phyloP scores from a whole-genome alignment of 2,888 invertebrate genomes.

The Scaptomyza reducta region DNA sequence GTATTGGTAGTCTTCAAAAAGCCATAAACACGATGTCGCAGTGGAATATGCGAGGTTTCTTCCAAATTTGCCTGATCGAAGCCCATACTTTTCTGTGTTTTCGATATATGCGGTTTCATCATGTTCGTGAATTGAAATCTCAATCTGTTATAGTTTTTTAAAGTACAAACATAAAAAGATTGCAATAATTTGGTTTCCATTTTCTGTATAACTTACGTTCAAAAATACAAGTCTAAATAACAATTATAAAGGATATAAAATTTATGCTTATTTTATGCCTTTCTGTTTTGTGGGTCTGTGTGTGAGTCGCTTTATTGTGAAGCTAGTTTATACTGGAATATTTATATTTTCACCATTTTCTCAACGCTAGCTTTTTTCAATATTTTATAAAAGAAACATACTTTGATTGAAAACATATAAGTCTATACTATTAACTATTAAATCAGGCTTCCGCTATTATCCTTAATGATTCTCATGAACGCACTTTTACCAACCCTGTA shows the following conservation, averaged over 20 bases:
- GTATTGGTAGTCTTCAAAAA: constrained; percentile 32
- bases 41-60: constrained; percentile 7
- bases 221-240: background rate
- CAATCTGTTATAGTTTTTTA: background rate
- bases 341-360: background rate
- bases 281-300: background rate
- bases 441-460: no score
- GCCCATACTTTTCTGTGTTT: background rate
- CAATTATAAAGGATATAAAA: background rate
- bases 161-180: background rate
- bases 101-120: background rate
- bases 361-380: background rate
- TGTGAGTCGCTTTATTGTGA: background rate
- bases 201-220: background rate
- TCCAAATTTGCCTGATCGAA: constrained; percentile 27
- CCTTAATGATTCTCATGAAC: background rate
- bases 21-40: constrained; percentile 43
- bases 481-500: background rate
- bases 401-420: no score
- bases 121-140: background rate
- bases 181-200: background rate
- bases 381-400: no score
- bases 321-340: background rate
- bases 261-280: background rate
- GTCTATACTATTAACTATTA: no score